Percentiles rank a stretch among this genome's conserved stretches.
Conservation (phyloP, 2,888 invertebrate genomes). For the Ptycholaimellus sp. region DNA sequence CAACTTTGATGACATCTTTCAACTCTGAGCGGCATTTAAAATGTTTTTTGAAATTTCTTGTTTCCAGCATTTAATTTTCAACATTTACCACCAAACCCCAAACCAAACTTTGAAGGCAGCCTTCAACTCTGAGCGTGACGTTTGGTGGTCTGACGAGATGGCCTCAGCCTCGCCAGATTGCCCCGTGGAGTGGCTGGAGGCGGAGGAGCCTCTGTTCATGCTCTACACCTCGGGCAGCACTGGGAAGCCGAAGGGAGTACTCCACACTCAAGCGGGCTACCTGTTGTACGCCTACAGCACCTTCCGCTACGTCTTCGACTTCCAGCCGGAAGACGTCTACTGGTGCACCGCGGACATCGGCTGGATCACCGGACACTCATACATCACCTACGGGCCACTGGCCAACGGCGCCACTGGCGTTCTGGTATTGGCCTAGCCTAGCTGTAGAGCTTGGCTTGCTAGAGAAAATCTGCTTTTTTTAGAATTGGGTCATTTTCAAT, state of each 20-base stretch:
- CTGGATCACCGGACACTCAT: constrained; percentile 32
- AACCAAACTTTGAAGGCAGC: no score
- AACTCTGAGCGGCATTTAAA: neutral
- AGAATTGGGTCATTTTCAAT: no score
- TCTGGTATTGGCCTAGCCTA: no score
- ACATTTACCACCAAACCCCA: no score
- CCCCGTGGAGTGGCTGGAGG: constrained; percentile 34
- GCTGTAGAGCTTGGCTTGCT: no score
- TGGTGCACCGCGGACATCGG: constrained; percentile 35
- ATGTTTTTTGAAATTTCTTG: no score
- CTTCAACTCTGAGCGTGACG: no score
- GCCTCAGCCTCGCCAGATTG: constrained; percentile 36
- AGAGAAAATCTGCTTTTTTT: no score
- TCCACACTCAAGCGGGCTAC: constrained; percentile 31
- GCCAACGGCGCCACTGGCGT: constrained; percentile 32
- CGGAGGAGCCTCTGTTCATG: constrained; percentile 33
- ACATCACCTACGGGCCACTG: constrained; percentile 34
- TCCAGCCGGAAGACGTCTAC: constrained; percentile 27
- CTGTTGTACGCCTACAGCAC: constrained; percentile 29
- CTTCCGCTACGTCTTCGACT: constrained; percentile 32
- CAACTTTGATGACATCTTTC: no score
- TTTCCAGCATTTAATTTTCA: no score
- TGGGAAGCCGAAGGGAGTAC: constrained; percentile 32
- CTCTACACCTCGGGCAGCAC: constrained; percentile 35
- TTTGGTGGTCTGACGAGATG: neutral